Evolutionary conservation across 2,113 vertebrate species (phyloP).

Genomic region (Brachyistius frenatus): DNA sequence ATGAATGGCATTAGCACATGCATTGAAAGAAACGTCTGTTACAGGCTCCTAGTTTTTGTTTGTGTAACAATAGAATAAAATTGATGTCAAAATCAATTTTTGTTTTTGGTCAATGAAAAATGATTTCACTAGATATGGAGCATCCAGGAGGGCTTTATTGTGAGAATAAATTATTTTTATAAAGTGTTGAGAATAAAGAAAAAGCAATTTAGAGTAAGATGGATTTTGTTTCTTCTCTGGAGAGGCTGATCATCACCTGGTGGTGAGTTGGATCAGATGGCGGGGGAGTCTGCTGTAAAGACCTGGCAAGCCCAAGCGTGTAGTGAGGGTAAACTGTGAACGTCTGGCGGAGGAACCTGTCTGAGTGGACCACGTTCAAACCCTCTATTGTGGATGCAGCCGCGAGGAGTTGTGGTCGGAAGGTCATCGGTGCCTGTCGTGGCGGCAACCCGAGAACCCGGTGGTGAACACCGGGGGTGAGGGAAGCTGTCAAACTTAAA

Average conservation of each 20-base stretch:
- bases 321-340: neutral
- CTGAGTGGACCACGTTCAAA: too few relatives aligned
- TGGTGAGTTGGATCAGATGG: too few relatives aligned
- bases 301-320: neutral
- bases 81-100: neutral
- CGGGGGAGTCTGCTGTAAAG: neutral
- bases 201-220: neutral
- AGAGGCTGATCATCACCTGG: neutral
- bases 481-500: too few relatives aligned
- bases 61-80: conserved; percentile 30
- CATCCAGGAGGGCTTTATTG: neutral
- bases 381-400: too few relatives aligned
- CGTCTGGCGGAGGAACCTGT: too few relatives aligned
- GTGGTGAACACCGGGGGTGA: too few relatives aligned
- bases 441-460: too few relatives aligned
- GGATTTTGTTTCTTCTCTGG: too few relatives aligned
- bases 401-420: too few relatives aligned
- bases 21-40: neutral
- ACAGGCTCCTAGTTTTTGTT: conserved; percentile 33
- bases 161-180: conserved; percentile 5
- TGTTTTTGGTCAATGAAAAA: conserved; percentile 17
- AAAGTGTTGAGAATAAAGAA: conserved; percentile 13
- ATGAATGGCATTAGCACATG: conserved; percentile 11
- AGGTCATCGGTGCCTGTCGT: too few relatives aligned
- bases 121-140: conserved; percentile 2